Evolutionary conservation across 2,797 vertebrate species (phyloP).

Genomic region (Rhinella marina): DNA sequence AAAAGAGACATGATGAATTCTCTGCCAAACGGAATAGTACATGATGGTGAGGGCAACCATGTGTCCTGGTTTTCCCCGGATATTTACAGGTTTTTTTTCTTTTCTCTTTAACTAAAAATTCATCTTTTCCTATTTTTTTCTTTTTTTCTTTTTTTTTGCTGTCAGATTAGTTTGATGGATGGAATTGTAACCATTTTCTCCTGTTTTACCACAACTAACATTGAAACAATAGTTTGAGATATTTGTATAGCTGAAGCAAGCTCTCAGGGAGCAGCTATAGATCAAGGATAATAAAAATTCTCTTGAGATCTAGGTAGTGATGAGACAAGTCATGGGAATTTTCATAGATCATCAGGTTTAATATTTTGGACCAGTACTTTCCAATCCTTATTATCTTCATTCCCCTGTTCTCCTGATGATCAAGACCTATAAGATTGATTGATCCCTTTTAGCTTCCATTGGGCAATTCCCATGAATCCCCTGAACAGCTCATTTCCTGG

Average conservation of each 20-base stretch:
- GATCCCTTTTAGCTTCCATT: background rate
- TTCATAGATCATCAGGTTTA: background rate
- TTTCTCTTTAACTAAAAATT: background rate
- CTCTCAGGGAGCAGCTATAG: background rate
- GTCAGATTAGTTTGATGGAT: background rate
- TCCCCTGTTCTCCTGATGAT: background rate
- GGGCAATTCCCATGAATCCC: no score
- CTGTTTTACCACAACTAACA: background rate
- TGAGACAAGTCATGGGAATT: background rate
- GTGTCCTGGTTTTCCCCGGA: conserved; percentile 14
- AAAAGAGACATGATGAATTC: conserved; percentile 1
- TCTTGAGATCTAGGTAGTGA: background rate
- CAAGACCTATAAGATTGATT: background rate
- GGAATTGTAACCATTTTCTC: background rate
- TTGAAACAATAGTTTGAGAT: background rate
- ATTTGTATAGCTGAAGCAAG: background rate
- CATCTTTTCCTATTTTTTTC: background rate
- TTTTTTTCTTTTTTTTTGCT: background rate
- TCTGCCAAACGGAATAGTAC: conserved; percentile 17
- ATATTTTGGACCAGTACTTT: background rate
- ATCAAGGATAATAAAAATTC: background rate
- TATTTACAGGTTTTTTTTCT: background rate
- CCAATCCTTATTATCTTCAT: background rate
- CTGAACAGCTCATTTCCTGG: no score
- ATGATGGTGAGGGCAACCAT: background rate